Percentiles rank a stretch among this genome's conserved stretches.
phyloP scores from a whole-genome alignment of 2,797 vertebrate genomes.

The Melanitta fusca region DNA sequence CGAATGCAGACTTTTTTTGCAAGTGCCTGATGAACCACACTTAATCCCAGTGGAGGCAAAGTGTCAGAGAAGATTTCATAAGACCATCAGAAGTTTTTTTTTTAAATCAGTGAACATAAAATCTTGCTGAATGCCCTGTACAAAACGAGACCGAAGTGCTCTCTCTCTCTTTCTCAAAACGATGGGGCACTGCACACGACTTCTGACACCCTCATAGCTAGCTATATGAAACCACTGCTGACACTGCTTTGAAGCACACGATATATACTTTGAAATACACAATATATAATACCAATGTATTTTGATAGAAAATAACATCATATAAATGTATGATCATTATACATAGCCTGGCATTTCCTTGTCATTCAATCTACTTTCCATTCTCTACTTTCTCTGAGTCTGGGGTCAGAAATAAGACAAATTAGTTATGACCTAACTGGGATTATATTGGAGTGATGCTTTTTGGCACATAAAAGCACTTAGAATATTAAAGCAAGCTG shows the following conservation, averaged over 20 bases:
- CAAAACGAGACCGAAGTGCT: not conserved
- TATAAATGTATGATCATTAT: not conserved
- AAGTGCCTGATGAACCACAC: not conserved
- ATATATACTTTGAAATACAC: not conserved
- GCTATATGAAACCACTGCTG: not conserved
- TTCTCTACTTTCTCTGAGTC: not conserved
- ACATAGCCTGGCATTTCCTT: not conserved
- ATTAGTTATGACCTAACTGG: not conserved
- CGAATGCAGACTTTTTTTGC: not conserved
- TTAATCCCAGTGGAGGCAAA: not conserved
- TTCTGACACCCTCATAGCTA: not conserved
- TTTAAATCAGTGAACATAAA: not conserved
- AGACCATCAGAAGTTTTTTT: not conserved
- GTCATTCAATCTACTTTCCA: not conserved
- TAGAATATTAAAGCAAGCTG: not conserved
- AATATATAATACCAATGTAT: not conserved
- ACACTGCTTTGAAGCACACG: not conserved
- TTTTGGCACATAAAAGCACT: not conserved
- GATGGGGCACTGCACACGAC: rapidly evolving
- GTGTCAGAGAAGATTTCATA: not conserved
- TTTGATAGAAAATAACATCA: not conserved
- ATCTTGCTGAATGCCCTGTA: not conserved
- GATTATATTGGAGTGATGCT: not conserved
- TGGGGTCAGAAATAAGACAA: not conserved
- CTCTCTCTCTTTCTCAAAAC: not conserved